Conservation (phyloP, 2,113 vertebrate genomes). For the Heterocephalus glaber region DNA sequence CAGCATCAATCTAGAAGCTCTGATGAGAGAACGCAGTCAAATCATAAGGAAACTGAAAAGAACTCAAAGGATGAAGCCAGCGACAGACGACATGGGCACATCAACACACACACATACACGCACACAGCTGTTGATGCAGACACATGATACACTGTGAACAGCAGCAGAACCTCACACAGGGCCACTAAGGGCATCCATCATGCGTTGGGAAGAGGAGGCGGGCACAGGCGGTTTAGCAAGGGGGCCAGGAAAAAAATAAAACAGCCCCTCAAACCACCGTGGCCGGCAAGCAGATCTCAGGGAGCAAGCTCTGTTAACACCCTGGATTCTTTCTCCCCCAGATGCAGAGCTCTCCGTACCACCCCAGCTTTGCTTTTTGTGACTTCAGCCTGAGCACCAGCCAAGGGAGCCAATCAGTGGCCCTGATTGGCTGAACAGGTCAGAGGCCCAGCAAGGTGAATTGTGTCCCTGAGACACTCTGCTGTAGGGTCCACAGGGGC, state of each 20-base stretch:
- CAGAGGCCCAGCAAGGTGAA: not conserved
- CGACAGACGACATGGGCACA: constrained; percentile 79
- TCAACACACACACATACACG: constrained; percentile 56
- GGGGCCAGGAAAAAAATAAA: constrained; percentile 69
- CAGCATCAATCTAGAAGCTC: constrained; percentile 86
- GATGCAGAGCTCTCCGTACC: not conserved
- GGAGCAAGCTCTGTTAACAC: constrained; percentile 22
- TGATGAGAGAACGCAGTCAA: constrained; percentile 86
- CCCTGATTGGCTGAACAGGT: not conserved
- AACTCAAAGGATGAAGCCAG: constrained; percentile 81
- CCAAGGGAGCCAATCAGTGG: not conserved
- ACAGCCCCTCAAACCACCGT: constrained; percentile 75
- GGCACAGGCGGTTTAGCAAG: constrained; percentile 80
- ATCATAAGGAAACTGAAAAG: constrained; percentile 81
- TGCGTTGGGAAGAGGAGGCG: constrained; percentile 83
- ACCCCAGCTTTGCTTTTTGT: constrained; percentile 23
- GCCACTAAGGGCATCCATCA: constrained; percentile 83
- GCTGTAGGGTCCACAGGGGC: not conserved
- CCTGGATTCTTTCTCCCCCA: constrained; percentile 40
- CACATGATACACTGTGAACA: constrained; percentile 84
- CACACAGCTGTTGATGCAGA: constrained; percentile 83
- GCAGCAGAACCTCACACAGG: constrained; percentile 83
- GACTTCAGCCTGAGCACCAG: constrained; percentile 49
- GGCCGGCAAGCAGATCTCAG: constrained; percentile 47
- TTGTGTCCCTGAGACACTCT: not conserved